Evolutionary conservation across 2,797 vertebrate genomes (phyloP), one percentile per base, ranked within the genome.

Genomic region (Leucoraja ocellata): DNA sequence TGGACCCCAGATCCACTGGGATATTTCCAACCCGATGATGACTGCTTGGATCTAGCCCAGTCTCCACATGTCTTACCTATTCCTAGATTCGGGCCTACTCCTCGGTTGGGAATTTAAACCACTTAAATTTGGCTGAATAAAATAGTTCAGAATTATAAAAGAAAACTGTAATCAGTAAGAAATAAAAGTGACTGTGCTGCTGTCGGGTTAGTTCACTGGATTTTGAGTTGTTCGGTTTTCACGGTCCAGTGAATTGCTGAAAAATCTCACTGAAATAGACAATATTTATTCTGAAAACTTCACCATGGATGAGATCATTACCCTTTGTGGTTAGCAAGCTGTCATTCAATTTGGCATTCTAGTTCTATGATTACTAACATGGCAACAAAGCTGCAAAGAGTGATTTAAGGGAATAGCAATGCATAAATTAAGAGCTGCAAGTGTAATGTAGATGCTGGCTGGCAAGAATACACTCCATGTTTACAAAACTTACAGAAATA

Each of bases 401-500:
- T 21, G 73, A 92, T 76, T 92, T 74, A 92, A 25, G 13, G 74
- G 71, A 92, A 74, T 92, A 71, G 39, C 71, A 92, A 92, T 71
- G 23, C 90, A 92, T 5, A 74, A 92, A 76, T 92, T 58, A 92
- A 76, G 68, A 92, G 39, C 71, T 92, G 71, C 36, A 76, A 92
- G 39, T 39, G 68, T 91, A 74, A 91, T 73, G 23, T 46, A 63
- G 36, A 25, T 91, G 88, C 71, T 91, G 88, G 73, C 90, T 74
- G 90, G 71, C 21, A 74, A 10, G 10, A 92, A 76, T 92, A 74
- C 14, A 10, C 39, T 28, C 28, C 21, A 54, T 76, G 13, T 25
- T 92, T 92, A 74, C 23, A 23, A 92, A 76, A 76, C 81, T 92
- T 46, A 71, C 46, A 92, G 76, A 92, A 76, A 74, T 71, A 28